Evolutionary conservation across 2,797 vertebrate species (phyloP), one percentile per base, ranked within the genome.

Genomic region (Lates japonicus): DNA sequence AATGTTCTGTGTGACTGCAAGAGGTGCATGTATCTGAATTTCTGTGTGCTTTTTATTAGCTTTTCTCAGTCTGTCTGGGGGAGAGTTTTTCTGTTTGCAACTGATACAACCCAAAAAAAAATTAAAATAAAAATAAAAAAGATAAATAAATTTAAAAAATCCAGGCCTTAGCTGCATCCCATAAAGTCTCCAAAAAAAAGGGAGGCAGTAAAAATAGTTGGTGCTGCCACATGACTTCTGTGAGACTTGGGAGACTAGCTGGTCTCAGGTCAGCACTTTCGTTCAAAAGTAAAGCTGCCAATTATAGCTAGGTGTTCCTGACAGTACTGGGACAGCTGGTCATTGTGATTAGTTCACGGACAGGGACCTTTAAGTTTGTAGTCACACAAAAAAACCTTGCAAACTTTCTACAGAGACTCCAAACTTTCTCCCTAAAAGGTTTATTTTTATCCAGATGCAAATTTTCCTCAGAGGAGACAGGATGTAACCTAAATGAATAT

Each of bases 241-340:
- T 31, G 58, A 55, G 83, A 62, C 42, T 88, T 80, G 22, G 62
- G 78, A 81, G 80, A 78, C 58, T 67, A 81, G 65, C 74, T 88
- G 80, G 66, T 86, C 83, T 86, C 83, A 61, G 79, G 77, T 86
- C 84, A 78, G 82, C 74, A 67, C 65, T 66, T 84, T n/a, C 52
- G 46, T 70, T 85, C 61, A 76, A 73, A 89, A 59, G 67, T 61
- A 68, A 29, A 91, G 82, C 84, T 88, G 84, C 87, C 88, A 87
- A 86, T 91, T 92, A 85, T 86, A 87, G 80, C 68, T 2, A 29
- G 76, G 31, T 78, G 81, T 75, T 35, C 59, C 4, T 88, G 90
- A 91, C 87, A 91, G 86, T 78, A 87, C 79, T 87, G 72, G 87
- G 87, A 78, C 87, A 92, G 63, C 77, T 89, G 86, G 78, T 81